Conservation (phyloP, 1,140 invertebrate species). For the Cepaea nemoralis region DNA sequence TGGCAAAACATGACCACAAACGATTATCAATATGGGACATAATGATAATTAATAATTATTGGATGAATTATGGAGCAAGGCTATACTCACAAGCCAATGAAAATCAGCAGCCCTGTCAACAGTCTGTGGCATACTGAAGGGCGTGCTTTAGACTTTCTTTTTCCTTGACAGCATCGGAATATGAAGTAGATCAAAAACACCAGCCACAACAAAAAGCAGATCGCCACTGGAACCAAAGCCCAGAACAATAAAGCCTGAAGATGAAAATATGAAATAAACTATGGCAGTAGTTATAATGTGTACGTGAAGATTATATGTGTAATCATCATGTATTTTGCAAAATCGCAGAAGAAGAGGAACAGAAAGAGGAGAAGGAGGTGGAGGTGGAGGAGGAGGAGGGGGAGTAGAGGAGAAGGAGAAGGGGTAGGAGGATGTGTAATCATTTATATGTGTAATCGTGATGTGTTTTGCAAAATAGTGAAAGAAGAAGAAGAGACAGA, state of each 20-base stretch:
- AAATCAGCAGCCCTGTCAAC: conserved; percentile 26
- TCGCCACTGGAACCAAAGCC: conserved; percentile 88
- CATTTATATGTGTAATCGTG: background rate
- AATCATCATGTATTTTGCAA: no score
- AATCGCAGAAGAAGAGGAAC: no score
- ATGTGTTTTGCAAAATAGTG: background rate
- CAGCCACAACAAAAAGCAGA: conserved; percentile 89
- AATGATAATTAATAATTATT: no score
- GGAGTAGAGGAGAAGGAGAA: no score
- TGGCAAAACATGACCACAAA: no score
- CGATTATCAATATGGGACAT: no score
- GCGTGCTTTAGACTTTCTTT: conserved; percentile 85
- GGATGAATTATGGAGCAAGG: no score
- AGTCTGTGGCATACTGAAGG: conserved; percentile 81
- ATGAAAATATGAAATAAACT: conserved; percentile 10
- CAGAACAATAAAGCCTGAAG: conserved; percentile 90
- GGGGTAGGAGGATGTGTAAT: background rate
- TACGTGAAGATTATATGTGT: no score
- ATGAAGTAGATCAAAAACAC: conserved; percentile 87
- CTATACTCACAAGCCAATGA: conserved; percentile 44
- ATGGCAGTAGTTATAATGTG: no score
- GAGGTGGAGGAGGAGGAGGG: background rate
- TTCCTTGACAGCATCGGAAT: conserved; percentile 89
- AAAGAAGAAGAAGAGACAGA: background rate
- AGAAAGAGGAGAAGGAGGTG: no score